These are phyloP conservation scores for Phyllopteryx taeniolatus DNA, from an alignment of 2,113 vertebrate genomes.

Conservation along the genomic window DNA sequence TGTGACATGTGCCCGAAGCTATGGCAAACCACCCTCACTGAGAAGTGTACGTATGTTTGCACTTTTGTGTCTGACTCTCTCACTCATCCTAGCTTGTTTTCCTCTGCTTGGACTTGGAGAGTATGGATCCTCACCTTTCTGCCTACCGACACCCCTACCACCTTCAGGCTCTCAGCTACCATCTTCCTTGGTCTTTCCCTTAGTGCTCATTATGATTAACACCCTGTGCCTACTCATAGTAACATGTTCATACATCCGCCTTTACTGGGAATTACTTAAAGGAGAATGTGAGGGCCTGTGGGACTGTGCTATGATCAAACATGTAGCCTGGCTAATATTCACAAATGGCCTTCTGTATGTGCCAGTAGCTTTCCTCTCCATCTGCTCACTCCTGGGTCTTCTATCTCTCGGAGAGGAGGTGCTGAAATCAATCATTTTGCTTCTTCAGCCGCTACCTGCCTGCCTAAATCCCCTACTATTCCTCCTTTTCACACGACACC, in stretches of 20 bases:
- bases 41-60: conserved; percentile 77
- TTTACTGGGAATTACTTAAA: conserved; percentile 87
- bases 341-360: conserved; percentile 90
- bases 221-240: conserved; percentile 84
- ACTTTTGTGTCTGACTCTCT: conserved; percentile 80
- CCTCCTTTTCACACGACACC: conserved; percentile 86
- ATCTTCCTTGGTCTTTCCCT: conserved; percentile 80
- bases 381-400: conserved; percentile 86
- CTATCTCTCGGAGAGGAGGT: conserved; percentile 86
- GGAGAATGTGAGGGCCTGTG: conserved; percentile 83
- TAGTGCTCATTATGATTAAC: conserved; percentile 81
- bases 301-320: conserved; percentile 92
- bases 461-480: conserved; percentile 93
- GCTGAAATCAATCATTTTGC: conserved; percentile 84
- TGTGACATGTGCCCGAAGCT: conserved; percentile 76
- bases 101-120: conserved; percentile 84
- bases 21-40: conserved; percentile 77
- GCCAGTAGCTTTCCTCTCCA: conserved; percentile 90
- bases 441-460: conserved; percentile 87
- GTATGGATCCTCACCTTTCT: conserved; percentile 89
- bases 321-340: conserved; percentile 93
- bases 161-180: conserved; percentile 70
- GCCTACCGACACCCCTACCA: conserved; percentile 83
- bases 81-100: conserved; percentile 76
- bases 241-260: conserved; percentile 85